Conservation (phyloP, 2,113 vertebrate genomes). For the Steatornis caripensis region DNA sequence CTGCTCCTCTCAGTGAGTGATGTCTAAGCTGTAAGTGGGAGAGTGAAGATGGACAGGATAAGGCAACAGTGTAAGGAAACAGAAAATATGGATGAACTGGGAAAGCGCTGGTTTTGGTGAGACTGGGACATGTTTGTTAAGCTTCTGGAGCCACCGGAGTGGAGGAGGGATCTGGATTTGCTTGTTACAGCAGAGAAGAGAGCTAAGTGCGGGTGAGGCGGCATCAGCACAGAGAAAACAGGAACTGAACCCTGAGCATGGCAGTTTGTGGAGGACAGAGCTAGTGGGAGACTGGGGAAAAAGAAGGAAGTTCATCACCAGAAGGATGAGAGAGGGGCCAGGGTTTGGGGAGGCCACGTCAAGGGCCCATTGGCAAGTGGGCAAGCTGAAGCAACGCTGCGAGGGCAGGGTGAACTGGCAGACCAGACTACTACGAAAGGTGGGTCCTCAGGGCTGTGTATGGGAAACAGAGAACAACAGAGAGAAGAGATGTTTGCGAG, state of each 20-base stretch:
- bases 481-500: not conserved
- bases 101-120: not conserved
- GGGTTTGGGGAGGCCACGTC: not conserved
- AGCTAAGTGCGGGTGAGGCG: not conserved
- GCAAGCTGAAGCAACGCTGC: not conserved
- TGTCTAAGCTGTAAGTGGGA: not conserved
- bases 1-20: not conserved
- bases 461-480: too few relatives aligned
- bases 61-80: not conserved
- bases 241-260: accelerated
- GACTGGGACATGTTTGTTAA: not conserved
- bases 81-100: not conserved
- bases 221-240: not conserved
- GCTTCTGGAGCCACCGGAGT: not conserved
- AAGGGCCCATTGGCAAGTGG: not conserved
- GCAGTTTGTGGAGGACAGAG: not conserved
- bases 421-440: accelerated
- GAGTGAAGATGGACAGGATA: not conserved
- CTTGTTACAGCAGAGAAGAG: not conserved
- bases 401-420: not conserved
- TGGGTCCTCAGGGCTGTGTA: not conserved
- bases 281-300: not conserved
- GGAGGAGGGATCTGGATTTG: not conserved
- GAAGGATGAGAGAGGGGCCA: not conserved
- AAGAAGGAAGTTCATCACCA: not conserved